Base-by-base conservation (phyloP, 2,797 vertebrate genomes). In the Channallabes apus region DNA sequence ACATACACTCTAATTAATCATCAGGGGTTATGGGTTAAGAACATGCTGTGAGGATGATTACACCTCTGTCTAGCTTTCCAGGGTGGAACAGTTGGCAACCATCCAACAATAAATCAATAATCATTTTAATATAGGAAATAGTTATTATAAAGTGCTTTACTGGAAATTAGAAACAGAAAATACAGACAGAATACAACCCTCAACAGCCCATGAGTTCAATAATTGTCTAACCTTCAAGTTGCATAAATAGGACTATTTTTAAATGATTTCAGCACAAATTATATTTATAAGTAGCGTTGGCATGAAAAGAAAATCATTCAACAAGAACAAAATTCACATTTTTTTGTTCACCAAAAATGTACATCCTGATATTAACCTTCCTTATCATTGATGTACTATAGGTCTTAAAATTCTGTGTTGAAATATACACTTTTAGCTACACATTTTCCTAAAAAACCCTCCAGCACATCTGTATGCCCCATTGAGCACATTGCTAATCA, bases 1-100 rank as follows among this genome's bases (percentile, higher is more conserved):
- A 86, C 85, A 84, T 62, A 81, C 0, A 5, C 80, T 82, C 87
- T 90, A 91, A 91, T 89, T 88, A 85, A 83, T 89, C 87, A 86
- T 86, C 79, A 61, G 88, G 82, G 86, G 82, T 71, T 86, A 86
- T 61, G 65, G 64, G 32, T 86, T 61, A 61, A 82, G 80, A 83
- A 87, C 71, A 86, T 82, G 61, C 24, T 72, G 65, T 27, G 75
- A 65, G 38, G 38, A 80, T 82, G 62, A 80, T 78, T 83, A 77
- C 12, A 81, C 59, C 56, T 78, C 77, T 77, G 38, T 83, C 15
- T 20, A 41, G 73, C 46, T 78, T 84, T 86, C 29, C 82, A 17
- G 15, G 15, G 51, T 65, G 61, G 22, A 65, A 65, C 38, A 29
- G 15, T 17, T 80, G 59, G 59, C 38, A 20, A 64, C 27, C 3